Percentiles rank a stretch among this genome's conserved stretches.
These are phyloP conservation scores for Ostrea edulis DNA, from an alignment of 1,140 invertebrate genomes.

Conservation along the genomic window DNA sequence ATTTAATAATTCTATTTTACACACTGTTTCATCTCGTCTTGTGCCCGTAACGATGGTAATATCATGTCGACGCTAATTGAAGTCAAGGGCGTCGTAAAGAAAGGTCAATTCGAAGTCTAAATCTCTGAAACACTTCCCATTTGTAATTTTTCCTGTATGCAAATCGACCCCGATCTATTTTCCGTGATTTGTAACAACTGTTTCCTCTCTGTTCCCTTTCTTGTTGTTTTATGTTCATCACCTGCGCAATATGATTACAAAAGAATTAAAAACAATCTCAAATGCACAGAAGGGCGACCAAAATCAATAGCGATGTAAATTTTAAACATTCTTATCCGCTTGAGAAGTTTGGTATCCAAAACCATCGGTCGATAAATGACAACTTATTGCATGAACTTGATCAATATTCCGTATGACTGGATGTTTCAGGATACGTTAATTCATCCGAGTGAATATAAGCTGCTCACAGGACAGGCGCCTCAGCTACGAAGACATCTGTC, in stretches of 20 bases:
- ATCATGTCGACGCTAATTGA: no score
- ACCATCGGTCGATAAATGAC: background rate
- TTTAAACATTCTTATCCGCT: background rate
- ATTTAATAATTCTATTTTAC: no score
- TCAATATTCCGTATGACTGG: conserved; percentile 7
- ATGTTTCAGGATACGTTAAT: background rate
- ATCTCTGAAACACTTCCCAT: background rate
- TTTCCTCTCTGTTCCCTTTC: background rate
- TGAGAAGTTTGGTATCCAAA: background rate
- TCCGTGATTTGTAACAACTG: no score
- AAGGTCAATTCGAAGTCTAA: no score
- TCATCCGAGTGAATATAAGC: background rate
- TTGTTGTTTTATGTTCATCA: background rate
- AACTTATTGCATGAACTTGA: background rate
- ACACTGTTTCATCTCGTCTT: no score
- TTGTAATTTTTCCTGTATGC: background rate
- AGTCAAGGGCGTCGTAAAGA: no score
- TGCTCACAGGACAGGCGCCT: background rate
- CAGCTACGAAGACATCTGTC: conserved; percentile 5
- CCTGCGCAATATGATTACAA: background rate
- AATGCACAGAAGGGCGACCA: background rate
- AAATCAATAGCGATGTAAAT: background rate
- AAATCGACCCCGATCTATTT: no score
- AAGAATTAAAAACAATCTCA: background rate
- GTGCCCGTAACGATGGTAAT: no score